Evolutionary conservation across 2,888 invertebrate species (phyloP), one percentile per base, ranked within the genome.

Genomic region (Balanococcus diminutus): DNA sequence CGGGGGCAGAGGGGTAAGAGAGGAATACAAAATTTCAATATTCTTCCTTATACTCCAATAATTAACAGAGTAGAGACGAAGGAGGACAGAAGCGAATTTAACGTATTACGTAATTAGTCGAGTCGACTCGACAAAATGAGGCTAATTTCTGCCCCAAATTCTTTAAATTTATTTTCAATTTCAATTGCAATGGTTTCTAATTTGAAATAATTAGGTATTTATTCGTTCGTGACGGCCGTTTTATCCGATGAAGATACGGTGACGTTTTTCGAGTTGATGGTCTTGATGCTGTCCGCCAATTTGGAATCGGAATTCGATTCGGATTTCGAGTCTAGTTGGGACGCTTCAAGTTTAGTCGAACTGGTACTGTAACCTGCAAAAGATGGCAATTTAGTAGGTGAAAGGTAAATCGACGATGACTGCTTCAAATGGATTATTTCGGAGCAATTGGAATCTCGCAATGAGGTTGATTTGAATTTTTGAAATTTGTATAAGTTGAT

Each of bases 261-360:
- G 11, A 42, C 19, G 28, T 46, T 84, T 84, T 84, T 84, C 28
- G 84, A 36, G 19, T 75, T 84, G 2, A 84, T 75, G 19, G 84
- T 84, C 46, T 84, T 84, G 31, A 84, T 84, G 36, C 75, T 84
- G 46, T 84, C 84, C 9, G 84, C 84, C n/a, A 84, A 31, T 39
- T 84, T 84, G 14, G 84, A 72, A 75, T 84, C 84, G 16, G 84
- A 39, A 36, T 42, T 67, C 46, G 84, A 46, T 28, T 84, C 84
- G n/a, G 25, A n/a, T 84, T 84, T 84, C 75, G 84, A 16, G 28
- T 84, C 84, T 84, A 84, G 31, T 42, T 32, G 61, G 28, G 84
- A 84, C 31, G 84, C 42, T 72, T 84, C 84, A 42, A 84, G 84
- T 84, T 84, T 84, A 25, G 84, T 25, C 42, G 84, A 36, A 75